Conservation (phyloP, 2,888 invertebrate genomes). For the Polymixis lichenea region DNA sequence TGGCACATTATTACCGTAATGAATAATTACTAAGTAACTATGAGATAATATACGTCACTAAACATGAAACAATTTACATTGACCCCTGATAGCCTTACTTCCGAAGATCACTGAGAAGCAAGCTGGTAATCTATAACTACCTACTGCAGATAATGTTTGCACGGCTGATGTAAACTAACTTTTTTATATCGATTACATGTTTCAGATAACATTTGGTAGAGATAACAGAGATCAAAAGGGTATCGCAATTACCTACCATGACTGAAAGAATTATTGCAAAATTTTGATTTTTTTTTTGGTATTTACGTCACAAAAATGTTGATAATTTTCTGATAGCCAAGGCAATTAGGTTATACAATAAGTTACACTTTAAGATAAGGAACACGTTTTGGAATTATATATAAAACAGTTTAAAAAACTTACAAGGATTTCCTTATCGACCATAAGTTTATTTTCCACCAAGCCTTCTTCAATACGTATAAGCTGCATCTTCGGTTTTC, state of each 20-base stretch:
- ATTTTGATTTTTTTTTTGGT: slow-evolving; percentile 28
- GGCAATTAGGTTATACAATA: slow-evolving; percentile 20
- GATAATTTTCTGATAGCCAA: slow-evolving; percentile 24
- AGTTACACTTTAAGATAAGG: slow-evolving; percentile 13
- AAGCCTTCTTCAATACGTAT: background rate
- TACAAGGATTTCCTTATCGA: background rate
- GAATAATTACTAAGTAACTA: slow-evolving; percentile 52
- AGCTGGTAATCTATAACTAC: slow-evolving; percentile 50
- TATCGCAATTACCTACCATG: slow-evolving; percentile 47
- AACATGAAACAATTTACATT: slow-evolving; percentile 64
- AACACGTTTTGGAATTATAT: background rate
- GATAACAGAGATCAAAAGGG: slow-evolving; percentile 58
- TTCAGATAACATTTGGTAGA: slow-evolving; percentile 39
- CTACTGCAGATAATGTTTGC: slow-evolving; percentile 49
- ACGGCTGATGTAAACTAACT: slow-evolving; percentile 45
- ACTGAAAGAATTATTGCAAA: slow-evolving; percentile 40
- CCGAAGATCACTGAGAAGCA: slow-evolving; percentile 64
- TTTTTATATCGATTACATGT: slow-evolving; percentile 49
- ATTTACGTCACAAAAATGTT: slow-evolving; percentile 30
- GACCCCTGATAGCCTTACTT: slow-evolving; percentile 74
- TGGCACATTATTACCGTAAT: slow-evolving; percentile 39
- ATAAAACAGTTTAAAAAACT: background rate
- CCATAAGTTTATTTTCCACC: slow-evolving; percentile 2
- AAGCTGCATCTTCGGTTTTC: slow-evolving; percentile 1
- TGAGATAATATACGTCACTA: slow-evolving; percentile 47